phyloP scores from a whole-genome alignment of 2,797 vertebrate species.

The Hypotaenidia philippensis region DNA sequence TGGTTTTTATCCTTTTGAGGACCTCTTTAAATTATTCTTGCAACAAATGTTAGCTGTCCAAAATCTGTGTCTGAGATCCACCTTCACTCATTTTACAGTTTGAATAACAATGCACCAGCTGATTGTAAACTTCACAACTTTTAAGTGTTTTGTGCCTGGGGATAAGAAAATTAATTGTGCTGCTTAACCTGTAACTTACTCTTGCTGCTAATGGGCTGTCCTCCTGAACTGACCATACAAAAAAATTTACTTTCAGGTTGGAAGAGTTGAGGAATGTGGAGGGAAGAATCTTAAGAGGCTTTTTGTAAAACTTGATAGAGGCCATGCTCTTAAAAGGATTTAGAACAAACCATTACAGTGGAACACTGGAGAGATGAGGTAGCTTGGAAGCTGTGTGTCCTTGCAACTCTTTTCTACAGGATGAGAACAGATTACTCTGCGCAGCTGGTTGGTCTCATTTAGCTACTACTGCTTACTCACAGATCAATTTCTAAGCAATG shows the following conservation, averaged over 20 bases:
- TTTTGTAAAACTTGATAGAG: background rate
- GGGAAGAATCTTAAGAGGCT: background rate
- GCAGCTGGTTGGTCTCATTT: background rate
- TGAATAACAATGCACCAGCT: background rate
- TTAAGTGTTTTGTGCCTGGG: background rate
- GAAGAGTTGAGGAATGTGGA: background rate
- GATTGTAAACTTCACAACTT: background rate
- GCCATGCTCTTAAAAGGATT: background rate
- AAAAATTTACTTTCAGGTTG: background rate
- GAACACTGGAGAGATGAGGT: background rate
- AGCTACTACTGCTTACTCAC: background rate
- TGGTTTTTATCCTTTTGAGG: background rate
- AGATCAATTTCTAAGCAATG: background rate
- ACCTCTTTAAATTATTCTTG: background rate
- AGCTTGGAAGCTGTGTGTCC: background rate
- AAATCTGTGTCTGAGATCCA: background rate
- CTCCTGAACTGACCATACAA: background rate
- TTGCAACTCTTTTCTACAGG: background rate
- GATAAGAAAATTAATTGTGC: background rate
- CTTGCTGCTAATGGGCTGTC: background rate
- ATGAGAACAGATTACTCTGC: background rate
- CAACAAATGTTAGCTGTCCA: background rate
- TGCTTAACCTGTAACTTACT: background rate
- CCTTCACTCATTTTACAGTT: background rate
- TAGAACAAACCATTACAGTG: no score